These are phyloP conservation scores for Hemiprocne comata DNA, from an alignment of 2,113 vertebrate species.

Conservation along the genomic window DNA sequence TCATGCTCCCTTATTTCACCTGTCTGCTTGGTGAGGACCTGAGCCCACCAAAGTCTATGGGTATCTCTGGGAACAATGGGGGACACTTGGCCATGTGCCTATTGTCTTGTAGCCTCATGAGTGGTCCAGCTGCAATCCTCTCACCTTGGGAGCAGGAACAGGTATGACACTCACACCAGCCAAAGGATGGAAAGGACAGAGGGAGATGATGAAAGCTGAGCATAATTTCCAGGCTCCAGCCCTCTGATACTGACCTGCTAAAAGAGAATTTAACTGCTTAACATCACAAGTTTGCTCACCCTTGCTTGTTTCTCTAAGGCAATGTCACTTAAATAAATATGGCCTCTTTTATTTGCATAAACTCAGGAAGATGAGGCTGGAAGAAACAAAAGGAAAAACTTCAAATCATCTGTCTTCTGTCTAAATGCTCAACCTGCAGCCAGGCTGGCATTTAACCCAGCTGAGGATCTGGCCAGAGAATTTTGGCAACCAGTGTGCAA, in stretches of 20 bases:
- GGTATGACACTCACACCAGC: background rate
- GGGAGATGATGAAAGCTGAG: background rate
- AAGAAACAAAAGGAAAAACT: background rate
- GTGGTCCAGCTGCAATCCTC: background rate
- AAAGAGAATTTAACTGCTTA: background rate
- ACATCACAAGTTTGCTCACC: rapidly evolving
- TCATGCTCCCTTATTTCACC: background rate
- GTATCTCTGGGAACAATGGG: background rate
- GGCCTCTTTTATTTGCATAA: background rate
- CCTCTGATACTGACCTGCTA: background rate
- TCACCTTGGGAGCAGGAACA: background rate
- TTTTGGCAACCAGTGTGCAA: rapidly evolving
- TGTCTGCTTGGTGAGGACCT: background rate
- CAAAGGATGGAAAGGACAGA: background rate
- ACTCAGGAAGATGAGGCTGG: background rate
- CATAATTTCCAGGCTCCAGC: background rate
- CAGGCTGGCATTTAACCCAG: background rate
- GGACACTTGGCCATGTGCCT: rapidly evolving
- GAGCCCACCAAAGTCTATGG: rapidly evolving
- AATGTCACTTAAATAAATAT: background rate
- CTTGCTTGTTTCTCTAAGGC: background rate
- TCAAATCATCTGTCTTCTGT: background rate
- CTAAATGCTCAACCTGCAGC: rapidly evolving
- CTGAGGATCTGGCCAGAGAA: background rate
- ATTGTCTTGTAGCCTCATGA: background rate